Conservation (phyloP, 1,140 invertebrate species). For the Drosophila miranda region DNA sequence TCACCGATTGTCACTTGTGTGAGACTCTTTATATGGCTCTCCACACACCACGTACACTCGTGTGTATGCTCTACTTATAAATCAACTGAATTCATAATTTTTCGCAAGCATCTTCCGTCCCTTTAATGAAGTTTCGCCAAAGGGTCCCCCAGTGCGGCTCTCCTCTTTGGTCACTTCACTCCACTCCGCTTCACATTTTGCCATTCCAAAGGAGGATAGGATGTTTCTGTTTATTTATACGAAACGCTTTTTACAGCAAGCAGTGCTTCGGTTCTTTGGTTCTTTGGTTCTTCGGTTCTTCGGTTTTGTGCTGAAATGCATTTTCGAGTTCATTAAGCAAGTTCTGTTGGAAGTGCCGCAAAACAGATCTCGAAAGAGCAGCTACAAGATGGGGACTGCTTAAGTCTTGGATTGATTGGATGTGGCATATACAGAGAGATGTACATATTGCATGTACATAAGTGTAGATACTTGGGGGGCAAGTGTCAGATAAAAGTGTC, state of each 20-base stretch:
- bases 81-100: conserved; percentile 71
- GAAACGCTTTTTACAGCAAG: conserved; percentile 22
- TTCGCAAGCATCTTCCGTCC: conserved; percentile 34
- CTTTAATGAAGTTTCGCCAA: conserved; percentile 58
- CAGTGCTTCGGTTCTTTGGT: not conserved
- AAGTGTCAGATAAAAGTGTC: no score
- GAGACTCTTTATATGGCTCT: not conserved
- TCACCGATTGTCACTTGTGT: conserved; percentile 64
- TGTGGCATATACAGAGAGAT: not conserved
- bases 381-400: not conserved
- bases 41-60: not conserved
- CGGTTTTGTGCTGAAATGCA: conserved; percentile 33
- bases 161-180: conserved; percentile 35
- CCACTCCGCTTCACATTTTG: no score
- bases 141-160: not conserved
- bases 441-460: not conserved
- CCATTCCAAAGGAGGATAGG: conserved; percentile 65
- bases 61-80: conserved; percentile 47
- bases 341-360: conserved; percentile 32
- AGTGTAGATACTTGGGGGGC: no score
- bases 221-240: conserved; percentile 65
- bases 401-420: not conserved
- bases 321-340: conserved; percentile 62
- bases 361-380: conserved; percentile 11
- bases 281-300: not conserved